Evolutionary conservation across 2,797 vertebrate genomes (phyloP).

Genomic region (Acanthurus leucopareius): DNA sequence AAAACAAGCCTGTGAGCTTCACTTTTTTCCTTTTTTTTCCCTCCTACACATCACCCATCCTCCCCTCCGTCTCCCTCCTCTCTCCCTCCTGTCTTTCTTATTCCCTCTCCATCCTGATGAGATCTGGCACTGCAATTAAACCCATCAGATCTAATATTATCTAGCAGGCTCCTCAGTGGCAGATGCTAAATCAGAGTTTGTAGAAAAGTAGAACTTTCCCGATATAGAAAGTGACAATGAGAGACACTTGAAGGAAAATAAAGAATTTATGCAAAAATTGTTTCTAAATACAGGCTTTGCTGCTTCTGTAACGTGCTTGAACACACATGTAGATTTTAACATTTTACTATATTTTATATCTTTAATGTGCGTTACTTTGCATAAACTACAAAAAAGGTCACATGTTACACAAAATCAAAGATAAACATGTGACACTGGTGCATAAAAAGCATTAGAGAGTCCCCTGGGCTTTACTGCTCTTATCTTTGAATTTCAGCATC

Average conservation of each 20-base stretch:
- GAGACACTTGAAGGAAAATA: background rate
- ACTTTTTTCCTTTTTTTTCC: background rate
- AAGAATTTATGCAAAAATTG: background rate
- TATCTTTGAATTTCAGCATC: no score
- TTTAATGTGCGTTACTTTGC: background rate
- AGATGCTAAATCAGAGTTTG: conserved; percentile 71
- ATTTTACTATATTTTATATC: no score
- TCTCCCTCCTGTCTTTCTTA: conserved; percentile 39
- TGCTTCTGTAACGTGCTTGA: background rate
- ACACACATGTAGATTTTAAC: background rate
- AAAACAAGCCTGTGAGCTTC: background rate
- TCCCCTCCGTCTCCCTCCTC: conserved; percentile 24
- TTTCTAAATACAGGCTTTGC: background rate
- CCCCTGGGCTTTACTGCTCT: no score
- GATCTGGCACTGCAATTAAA: conserved; percentile 74
- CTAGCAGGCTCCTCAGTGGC: conserved; percentile 70
- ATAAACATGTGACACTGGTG: no score
- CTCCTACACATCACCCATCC: conserved; percentile 36
- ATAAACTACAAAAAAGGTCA: no score
- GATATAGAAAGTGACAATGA: conserved; percentile 44
- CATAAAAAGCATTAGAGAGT: no score
- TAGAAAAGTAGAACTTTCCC: conserved; percentile 68
- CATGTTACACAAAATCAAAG: no score
- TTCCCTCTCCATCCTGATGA: conserved; percentile 71
- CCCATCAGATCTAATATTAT: conserved; percentile 71